phyloP scores from a whole-genome alignment of 2,797 vertebrate genomes.

The Helicolenus hilgendorfi region DNA sequence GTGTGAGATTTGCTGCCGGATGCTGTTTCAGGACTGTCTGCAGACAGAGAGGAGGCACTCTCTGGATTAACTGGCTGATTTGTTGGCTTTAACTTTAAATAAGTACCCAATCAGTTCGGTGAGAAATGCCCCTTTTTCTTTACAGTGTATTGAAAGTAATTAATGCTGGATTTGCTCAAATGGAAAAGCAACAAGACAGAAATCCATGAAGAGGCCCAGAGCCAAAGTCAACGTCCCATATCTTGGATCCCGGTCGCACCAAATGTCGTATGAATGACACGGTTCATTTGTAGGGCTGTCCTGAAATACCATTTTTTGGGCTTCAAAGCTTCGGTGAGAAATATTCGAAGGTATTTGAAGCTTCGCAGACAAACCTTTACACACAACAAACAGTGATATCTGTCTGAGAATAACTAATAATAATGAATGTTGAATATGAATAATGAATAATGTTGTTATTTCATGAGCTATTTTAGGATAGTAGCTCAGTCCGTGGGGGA shows the following conservation, averaged over 20 bases:
- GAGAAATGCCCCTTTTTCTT: conserved; percentile 5
- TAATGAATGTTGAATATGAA: no score
- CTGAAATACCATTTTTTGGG: no score
- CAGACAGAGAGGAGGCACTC: conserved; percentile 44
- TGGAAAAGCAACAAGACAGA: background rate
- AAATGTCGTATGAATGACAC: no score
- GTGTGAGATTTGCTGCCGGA: conserved; percentile 66
- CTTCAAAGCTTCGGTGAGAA: no score
- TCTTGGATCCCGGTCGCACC: background rate
- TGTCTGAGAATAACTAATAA: no score
- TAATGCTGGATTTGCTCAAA: background rate
- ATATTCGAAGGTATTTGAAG: no score
- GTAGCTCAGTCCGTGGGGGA: no score
- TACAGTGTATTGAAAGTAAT: background rate
- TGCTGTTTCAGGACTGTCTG: conserved; percentile 34
- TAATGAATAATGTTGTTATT: no score
- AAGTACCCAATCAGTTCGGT: conserved; percentile 31
- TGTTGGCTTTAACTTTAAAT: conserved; percentile 49
- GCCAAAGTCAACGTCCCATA: background rate
- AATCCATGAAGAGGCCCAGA: background rate
- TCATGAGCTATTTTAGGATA: no score
- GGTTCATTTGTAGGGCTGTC: no score
- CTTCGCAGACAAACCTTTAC: no score
- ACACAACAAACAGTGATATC: no score
- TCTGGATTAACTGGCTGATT: conserved; percentile 72